phyloP scores from a whole-genome alignment of 2,888 invertebrate genomes.

The Xestia sexstrigata region DNA sequence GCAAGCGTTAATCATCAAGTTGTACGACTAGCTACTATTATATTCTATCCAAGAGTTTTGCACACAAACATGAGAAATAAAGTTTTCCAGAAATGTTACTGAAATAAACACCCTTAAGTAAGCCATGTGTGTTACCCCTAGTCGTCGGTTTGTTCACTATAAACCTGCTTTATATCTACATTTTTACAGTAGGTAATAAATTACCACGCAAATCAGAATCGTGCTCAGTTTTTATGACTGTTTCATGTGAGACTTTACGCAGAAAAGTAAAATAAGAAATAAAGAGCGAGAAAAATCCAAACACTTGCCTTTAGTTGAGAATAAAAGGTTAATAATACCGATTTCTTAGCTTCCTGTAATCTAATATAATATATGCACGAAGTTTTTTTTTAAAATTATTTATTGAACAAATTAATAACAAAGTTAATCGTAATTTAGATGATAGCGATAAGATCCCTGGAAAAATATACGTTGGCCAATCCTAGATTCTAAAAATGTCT shows the following conservation, averaged over 20 bases:
- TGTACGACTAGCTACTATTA: too few species aligned
- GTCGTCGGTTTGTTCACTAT: slow-evolving; percentile 41
- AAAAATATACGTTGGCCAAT: background rate
- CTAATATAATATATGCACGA: background rate
- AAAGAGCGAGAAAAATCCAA: background rate
- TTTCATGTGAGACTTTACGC: slow-evolving; percentile 36
- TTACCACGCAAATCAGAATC: slow-evolving; percentile 46
- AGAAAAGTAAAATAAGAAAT: slow-evolving; percentile 33
- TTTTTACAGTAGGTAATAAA: slow-evolving; percentile 44
- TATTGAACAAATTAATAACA: background rate
- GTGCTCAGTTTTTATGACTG: slow-evolving; percentile 39
- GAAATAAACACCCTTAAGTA: background rate
- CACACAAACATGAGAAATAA: background rate
- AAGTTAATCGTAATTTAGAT: background rate
- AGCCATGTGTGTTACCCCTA: slow-evolving; percentile 3
- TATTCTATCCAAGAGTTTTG: background rate
- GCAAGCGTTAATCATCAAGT: background rate
- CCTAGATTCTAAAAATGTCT: background rate
- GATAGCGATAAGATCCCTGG: background rate
- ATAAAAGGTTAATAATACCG: slow-evolving; percentile 5
- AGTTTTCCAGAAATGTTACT: background rate
- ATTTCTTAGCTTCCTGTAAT: background rate
- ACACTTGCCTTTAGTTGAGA: background rate
- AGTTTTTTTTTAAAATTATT: background rate
- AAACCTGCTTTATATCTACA: slow-evolving; percentile 22